A percentile compares a stretch with the other conserved stretches of the same genome.
Evolutionary conservation across 2,888 invertebrate genomes (phyloP).

Genomic region (Meiosimyza decipiens): DNA sequence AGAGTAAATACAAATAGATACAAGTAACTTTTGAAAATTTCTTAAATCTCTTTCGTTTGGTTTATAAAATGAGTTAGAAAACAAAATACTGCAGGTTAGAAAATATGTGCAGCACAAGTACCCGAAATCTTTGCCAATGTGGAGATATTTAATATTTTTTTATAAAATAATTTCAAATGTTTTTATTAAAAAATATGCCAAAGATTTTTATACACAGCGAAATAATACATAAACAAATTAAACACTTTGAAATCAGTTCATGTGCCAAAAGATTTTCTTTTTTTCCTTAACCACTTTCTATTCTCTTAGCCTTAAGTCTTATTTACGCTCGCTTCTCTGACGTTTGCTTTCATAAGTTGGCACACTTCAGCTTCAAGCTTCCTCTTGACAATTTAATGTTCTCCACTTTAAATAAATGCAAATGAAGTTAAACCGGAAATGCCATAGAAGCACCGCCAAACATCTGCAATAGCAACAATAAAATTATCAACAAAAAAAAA

Average conservation of each 20-base stretch:
- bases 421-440: constrained; percentile 29
- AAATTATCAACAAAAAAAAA: neutral
- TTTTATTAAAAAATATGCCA: too few species aligned
- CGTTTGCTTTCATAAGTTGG: constrained; percentile 20
- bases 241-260: neutral
- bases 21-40: too few species aligned
- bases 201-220: too few species aligned
- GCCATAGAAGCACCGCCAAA: neutral
- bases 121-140: too few species aligned
- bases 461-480: neutral
- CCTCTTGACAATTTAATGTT: constrained; percentile 29
- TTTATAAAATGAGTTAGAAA: too few species aligned
- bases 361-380: constrained; percentile 6
- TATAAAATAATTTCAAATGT: too few species aligned
- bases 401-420: constrained; percentile 29
- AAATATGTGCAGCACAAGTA: too few species aligned
- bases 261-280: neutral
- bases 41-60: too few species aligned
- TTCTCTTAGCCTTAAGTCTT: neutral
- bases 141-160: too few species aligned
- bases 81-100: too few species aligned
- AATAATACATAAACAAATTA: neutral
- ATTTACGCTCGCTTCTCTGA: neutral
- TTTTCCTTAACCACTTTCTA: too few species aligned
- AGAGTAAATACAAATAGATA: too few species aligned